Evolutionary conservation across 2,797 vertebrate genomes (phyloP), one percentile per base, ranked within the genome.

Genomic region (Enteromius radiatus): DNA sequence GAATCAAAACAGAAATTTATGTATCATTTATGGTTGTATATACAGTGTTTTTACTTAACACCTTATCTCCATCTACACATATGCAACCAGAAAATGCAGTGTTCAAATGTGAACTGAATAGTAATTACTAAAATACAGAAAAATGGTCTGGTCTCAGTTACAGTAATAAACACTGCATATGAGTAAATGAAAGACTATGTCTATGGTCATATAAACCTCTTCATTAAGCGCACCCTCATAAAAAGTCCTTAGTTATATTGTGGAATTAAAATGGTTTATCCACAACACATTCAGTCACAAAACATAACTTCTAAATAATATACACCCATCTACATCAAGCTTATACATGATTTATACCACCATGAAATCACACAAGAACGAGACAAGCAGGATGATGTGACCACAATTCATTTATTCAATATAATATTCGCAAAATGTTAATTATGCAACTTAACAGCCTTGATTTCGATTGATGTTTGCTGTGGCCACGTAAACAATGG

Each of bases 101-200:
- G 21, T 85, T 82, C 78, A 79, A 78, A 71, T 63, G 10, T 52
- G 31, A 28, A 33, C 43, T 81, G 82, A 88, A 84, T 76, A 80
- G 68, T 84, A 52, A 52, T 73, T 36, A 54, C 3, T 54, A n/a
- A 71, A 86, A 84, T 82, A 76, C 85, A 81, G 78, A 65, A 28
- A 64, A 45, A 52, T 73, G 17, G 28, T 52, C 41, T 0, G 12
- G 3, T 45, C 14, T 70, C 28, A 52, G n/a, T 67, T 12, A 31
- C n/a, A n/a, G n/a, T n/a, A n/a, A n/a, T n/a, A n/a, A n/a, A n/a
- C 31, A 31, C 31, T 31, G 31, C 31, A 31, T n/a, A n/a, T n/a
- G n/a, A n/a, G 31, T 31, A 31, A 31, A 43, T 12, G 3, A 43
- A 43, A 43, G 41, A 43, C 15, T 19, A n/a, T 23, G 10, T 56